phyloP scores from a whole-genome alignment of 2,888 invertebrate species.

The Parelbella ahira region DNA sequence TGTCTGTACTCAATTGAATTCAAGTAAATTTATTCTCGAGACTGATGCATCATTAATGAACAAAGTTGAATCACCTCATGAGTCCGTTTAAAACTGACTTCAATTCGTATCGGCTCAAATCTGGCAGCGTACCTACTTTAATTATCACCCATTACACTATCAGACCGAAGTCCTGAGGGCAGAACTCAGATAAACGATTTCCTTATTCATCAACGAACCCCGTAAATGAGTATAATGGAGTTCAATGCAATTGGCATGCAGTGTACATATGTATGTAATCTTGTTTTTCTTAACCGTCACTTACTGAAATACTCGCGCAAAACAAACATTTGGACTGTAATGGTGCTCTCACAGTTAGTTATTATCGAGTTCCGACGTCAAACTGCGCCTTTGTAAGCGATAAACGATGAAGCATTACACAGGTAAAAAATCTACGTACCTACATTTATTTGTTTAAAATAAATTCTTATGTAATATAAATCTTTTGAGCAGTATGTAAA shows the following conservation, averaged over 20 bases:
- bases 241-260: constrained; percentile 30
- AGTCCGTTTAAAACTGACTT: too few species aligned
- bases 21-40: too few species aligned
- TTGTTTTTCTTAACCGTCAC: constrained; percentile 50
- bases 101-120: too few species aligned
- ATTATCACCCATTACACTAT: constrained; percentile 8
- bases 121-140: too few species aligned
- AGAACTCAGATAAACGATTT: constrained; percentile 23
- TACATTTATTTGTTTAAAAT: too few species aligned
- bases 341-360: constrained; percentile 41
- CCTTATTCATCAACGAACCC: constrained; percentile 18
- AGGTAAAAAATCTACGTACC: too few species aligned
- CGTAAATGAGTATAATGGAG: constrained; percentile 22
- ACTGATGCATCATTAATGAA: too few species aligned
- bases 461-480: too few species aligned
- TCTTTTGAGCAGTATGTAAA: too few species aligned
- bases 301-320: constrained; percentile 51
- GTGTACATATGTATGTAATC: constrained; percentile 26
- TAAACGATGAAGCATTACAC: not conserved
- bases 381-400: not conserved
- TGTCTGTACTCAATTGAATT: too few species aligned
- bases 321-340: constrained; percentile 60
- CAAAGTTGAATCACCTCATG: too few species aligned
- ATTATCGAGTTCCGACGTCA: constrained; percentile 33
- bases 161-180: constrained; percentile 3